Evolutionary conservation across 1,140 invertebrate species (phyloP), one percentile per base, ranked within the genome.

Genomic region (Heterodera carotae): DNA sequence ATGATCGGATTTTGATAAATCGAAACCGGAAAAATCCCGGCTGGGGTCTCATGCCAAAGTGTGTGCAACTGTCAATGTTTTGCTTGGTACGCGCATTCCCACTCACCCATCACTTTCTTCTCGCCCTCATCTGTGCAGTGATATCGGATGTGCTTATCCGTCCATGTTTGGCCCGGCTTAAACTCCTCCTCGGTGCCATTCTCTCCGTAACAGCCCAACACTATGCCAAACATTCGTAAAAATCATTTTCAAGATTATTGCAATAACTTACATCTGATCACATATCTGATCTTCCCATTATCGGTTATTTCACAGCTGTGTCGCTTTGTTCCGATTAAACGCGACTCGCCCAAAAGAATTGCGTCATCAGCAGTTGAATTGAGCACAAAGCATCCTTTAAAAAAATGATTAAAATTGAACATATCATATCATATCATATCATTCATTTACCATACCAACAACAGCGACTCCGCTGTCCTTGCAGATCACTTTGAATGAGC

Each of bases 71-170:
- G n/a, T n/a, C n/a, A n/a, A n/a, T n/a, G n/a, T n/a, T n/a, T n/a
- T n/a, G n/a, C n/a, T n/a, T n/a, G n/a, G n/a, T n/a, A n/a, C n/a
- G n/a, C n/a, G 39, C 39, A 43, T 43, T 43, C n/a, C n/a, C 12
- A 8, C 76, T 29, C 76, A 83, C 85, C 85, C 22, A 86, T 67
- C 39, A 86, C 86, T 68, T 76, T 72, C 7, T 80, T 53, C 12
- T 75, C 75, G 10, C 85, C 85, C 43, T 82, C 79, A 10, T 80
- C 69, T 7, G 75, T 66, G 68, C 85, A 86, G 33, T 85, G 79
- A 75, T 88, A 86, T 66, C 85, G 74, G 36, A 86, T 86, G 76
- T 86, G 85, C 78, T 86, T 87, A 43, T 86, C 87, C 2, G 85
- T 83, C 85, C 85, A 86, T 25, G 86, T 80, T 56, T 86, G 83